A percentile compares a stretch with the other conserved stretches of the same genome.
phyloP scores from a whole-genome alignment of 2,888 invertebrate genomes.

The Agonopterix heracliana region DNA sequence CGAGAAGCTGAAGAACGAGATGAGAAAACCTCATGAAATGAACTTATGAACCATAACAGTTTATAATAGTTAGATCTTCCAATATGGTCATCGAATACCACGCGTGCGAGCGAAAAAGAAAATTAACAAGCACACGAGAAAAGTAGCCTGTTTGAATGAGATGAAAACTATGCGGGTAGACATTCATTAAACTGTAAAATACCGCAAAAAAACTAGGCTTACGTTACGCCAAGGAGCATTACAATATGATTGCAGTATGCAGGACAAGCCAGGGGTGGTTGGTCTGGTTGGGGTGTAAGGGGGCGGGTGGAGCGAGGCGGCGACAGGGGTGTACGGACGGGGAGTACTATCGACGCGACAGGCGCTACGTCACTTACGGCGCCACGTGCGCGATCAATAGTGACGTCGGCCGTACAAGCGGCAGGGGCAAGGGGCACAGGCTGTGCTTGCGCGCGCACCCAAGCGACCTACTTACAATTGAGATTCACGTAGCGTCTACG shows the following conservation, averaged over 20 bases:
- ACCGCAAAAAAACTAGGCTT: slow-evolving; percentile 25
- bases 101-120: too few species aligned
- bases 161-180: background rate
- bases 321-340: slow-evolving; percentile 27
- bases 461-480: slow-evolving; percentile 68
- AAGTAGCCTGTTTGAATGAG: too few species aligned
- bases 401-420: slow-evolving; percentile 65
- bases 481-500: slow-evolving; percentile 70
- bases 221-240: slow-evolving; percentile 23
- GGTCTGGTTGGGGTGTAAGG: slow-evolving; percentile 12
- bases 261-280: slow-evolving; percentile 24
- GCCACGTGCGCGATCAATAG: slow-evolving; percentile 74
- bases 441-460: slow-evolving; percentile 54
- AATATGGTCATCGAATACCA: too few species aligned
- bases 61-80: too few species aligned
- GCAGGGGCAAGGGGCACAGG: slow-evolving; percentile 18
- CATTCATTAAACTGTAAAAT: slow-evolving; percentile 18
- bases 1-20: too few species aligned
- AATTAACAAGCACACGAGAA: too few species aligned
- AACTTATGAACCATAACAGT: too few species aligned
- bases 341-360: slow-evolving; percentile 51
- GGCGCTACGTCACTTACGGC: slow-evolving; percentile 70
- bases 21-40: too few species aligned
- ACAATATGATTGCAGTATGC: slow-evolving; percentile 38
- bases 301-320: slow-evolving; percentile 14